Evolutionary conservation across 2,797 vertebrate genomes (phyloP).

Genomic region (Poeciliopsis presidionis): DNA sequence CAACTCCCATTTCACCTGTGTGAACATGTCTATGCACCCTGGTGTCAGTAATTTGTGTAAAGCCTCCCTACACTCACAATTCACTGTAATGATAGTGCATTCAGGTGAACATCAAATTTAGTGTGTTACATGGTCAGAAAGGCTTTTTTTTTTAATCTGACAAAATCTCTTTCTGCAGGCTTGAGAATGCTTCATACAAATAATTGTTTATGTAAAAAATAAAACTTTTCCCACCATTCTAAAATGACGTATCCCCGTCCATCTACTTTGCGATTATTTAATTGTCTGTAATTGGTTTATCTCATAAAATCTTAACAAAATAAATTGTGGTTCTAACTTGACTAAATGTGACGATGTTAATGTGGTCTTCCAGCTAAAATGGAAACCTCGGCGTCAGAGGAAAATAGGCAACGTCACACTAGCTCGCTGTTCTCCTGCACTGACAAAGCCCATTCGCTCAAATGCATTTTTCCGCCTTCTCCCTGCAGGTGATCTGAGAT

Average conservation of each 20-base stretch:
- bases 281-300: neutral
- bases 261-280: neutral
- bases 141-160: neutral
- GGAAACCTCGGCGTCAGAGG: slow-evolving; percentile 77
- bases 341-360: neutral
- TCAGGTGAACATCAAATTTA: neutral
- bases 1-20: neutral
- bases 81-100: neutral
- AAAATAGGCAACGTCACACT: slow-evolving; percentile 70
- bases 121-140: neutral
- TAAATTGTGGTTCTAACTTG: neutral
- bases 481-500: slow-evolving; percentile 21
- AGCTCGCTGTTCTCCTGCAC: slow-evolving; percentile 39
- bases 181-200: neutral
- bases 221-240: neutral
- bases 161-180: neutral
- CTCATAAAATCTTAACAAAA: neutral
- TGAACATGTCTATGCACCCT: neutral
- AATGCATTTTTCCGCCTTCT: slow-evolving; percentile 15
- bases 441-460: slow-evolving; percentile 35
- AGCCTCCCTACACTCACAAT: neutral
- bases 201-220: neutral
- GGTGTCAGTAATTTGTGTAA: neutral
- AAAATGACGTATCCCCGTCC: neutral
- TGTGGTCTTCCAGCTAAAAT: slow-evolving; percentile 66